Base-by-base conservation (phyloP, 2,888 invertebrate species). In the Aporophyla nigra region DNA sequence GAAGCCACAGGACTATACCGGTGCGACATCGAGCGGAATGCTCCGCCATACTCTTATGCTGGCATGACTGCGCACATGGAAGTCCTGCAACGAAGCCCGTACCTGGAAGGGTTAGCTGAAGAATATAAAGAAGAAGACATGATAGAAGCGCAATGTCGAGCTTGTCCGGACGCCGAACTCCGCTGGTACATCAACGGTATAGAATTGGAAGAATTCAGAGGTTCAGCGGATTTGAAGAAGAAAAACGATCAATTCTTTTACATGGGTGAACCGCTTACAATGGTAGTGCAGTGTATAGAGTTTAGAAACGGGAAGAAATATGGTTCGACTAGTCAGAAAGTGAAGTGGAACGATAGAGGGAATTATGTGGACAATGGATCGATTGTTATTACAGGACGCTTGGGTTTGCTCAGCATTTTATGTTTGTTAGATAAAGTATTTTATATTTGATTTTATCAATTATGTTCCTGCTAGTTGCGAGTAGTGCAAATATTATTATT, bases 281-380 rank as follows among this genome's bases (percentile, higher is more conserved):
- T 97, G 69, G 96, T 94, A 82, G 95, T 93, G 88, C 97, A 91
- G 87, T 97, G 95, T 93, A 97, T 94, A 63, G 97, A 92, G 91
- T 96, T 88, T 88, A 95, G 95, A 16, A 94, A 96, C 58, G 97
- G 97, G 2, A 97, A 96, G 91, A 77, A 94, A 24, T 91, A 91
- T 14, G 94, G 95, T 2, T 96, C 96, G 0, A 94, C 92, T 56
- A 91, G 93, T 82, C 88, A 88, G 40, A 93, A 90, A 74, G 95
- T 94, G 0, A 86, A 87, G 1, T 96, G 95, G 96, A 92, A 88
- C 58, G 91, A 91, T 70, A 56, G 75, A 14, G 72, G 67, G 68
- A 86, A 84, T 3, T 87, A 89, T 68, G 91, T 91, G 83, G 86
- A 89, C 67, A 92, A 91, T 78, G 81, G 78, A 51, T 81, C 89